Evolutionary conservation across 2,888 invertebrate species (phyloP).

Genomic region (Nysson spinosus): DNA sequence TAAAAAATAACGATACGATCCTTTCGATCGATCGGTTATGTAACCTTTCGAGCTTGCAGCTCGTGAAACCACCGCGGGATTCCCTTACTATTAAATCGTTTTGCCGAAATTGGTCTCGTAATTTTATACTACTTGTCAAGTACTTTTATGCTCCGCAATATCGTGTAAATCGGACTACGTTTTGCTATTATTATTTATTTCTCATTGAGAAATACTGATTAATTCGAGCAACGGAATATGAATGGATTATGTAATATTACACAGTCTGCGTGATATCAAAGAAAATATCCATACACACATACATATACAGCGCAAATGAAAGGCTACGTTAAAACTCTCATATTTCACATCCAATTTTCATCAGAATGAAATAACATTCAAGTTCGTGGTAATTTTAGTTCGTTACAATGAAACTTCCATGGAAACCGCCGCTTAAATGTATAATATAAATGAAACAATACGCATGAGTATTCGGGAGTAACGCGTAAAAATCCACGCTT

Average conservation of each 20-base stretch:
- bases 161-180: slow-evolving; percentile 19
- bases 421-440: background rate
- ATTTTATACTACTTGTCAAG: slow-evolving; percentile 23
- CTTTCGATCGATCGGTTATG: slow-evolving; percentile 32
- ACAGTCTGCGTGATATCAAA: too few relatives aligned
- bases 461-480: background rate
- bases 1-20: slow-evolving; percentile 46
- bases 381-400: background rate
- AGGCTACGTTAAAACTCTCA: too few relatives aligned
- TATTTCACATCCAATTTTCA: too few relatives aligned
- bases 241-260: too few relatives aligned
- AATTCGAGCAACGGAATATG: too few relatives aligned
- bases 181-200: too few relatives aligned
- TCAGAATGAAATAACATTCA: background rate
- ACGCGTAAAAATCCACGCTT: background rate
- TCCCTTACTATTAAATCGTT: slow-evolving; percentile 37
- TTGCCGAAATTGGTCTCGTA: slow-evolving; percentile 40
- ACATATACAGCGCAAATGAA: too few relatives aligned
- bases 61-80: slow-evolving; percentile 22
- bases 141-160: slow-evolving; percentile 28
- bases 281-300: too few relatives aligned
- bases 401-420: background rate
- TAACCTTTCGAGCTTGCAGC: slow-evolving; percentile 19
- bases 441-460: background rate
- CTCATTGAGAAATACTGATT: too few relatives aligned